Base-by-base conservation (phyloP, 2,888 invertebrate genomes). In the Leptinotarsa rubiginosa region DNA sequence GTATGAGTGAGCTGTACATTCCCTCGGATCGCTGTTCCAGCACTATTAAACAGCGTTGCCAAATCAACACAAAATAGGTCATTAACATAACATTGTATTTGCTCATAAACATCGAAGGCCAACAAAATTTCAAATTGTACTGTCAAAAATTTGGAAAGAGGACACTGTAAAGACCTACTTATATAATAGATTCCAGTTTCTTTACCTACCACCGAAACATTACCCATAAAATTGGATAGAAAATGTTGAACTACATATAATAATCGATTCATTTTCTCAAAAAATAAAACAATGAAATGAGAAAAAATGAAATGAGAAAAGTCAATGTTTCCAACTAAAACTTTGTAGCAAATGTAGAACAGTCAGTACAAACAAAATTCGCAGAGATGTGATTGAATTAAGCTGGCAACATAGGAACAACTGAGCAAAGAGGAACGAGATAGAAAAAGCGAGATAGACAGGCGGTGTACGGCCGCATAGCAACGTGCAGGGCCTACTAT, bases 401-500 rank as follows among this genome's bases (percentile, higher is more conserved):
- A 50, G n/a, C 16, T n/a, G 50, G 50, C 73, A 68, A 71, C 75
- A 74, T 73, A 74, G 77, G 74, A 78, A 77, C 72, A 74, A 75
- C 76, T 59, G 72, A 78, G 74, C 59, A 74, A 77, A 74, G 79
- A 78, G 78, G 72, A 72, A 67, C 72, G 47, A 69, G 65, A 70
- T 69, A 71, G 77, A 81, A 78, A 81, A 80, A 70, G 73, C 10
- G 79, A 78, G 79, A 81, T 66, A 79, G 78, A 75, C 76, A 75
- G 73, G 76, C 77, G 72, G 79, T 77, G 75, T 78, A 81, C 78
- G 80, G 75, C 81, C 81, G 83, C 84, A 83, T 84, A 83, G 84
- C 83, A 84, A 84, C 83, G 82, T 78, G 80, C 77, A 74, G 76
- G 77, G 79, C 78, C 79, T 77, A 79, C 80, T 78, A 82, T 83